Base-by-base conservation (phyloP, 2,113 vertebrate genomes). In the Bombycilla garrulus region DNA sequence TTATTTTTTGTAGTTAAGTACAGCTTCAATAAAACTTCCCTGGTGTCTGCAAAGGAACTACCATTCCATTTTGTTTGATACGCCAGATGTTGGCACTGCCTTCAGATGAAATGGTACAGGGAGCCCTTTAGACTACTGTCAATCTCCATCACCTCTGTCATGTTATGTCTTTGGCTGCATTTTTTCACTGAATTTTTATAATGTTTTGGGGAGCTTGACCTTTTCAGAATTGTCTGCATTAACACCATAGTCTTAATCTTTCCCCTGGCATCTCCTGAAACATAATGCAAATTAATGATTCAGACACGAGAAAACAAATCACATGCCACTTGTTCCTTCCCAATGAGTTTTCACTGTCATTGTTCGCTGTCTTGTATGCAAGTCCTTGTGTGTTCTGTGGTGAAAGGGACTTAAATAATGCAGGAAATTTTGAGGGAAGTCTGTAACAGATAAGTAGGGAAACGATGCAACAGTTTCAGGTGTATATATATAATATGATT, bases 201-300 rank as follows among this genome's bases (percentile, higher is more conserved):
- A 44, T 31, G 12, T 60, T 90, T 88, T 62, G 50, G 44, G 45
- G 45, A 88, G 69, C 31, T 2, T 92, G 51, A 71, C 51, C 51
- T 91, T 95, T 91, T 65, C 56, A 78, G 67, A 86, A 40, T 81
- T 33, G 15, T 81, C 53, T 81, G 25, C 2, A 3, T 84, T 93
- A 78, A 28, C 7, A 15, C 29, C 56, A 8, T 12, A 47, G 56
- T 81, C 64, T 74, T 93, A 58, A 71, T 77, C 21, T 81, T 81
- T 91, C 48, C 44, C 57, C 65, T 88, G 53, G 51, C 28, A 81
- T 47, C 61, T 94, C 76, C 60, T 92, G 91, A 92, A 94, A 71
- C 80, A 92, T 94, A 92, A 74, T 74, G 67, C 72, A 60, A 64
- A 79, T 91, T 88, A 88, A 33, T 48, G 80, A 89, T 93, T 84